These are phyloP conservation scores for Acanthosepion esculentum DNA, from an alignment of 2,888 invertebrate genomes.

Conservation along the genomic window DNA sequence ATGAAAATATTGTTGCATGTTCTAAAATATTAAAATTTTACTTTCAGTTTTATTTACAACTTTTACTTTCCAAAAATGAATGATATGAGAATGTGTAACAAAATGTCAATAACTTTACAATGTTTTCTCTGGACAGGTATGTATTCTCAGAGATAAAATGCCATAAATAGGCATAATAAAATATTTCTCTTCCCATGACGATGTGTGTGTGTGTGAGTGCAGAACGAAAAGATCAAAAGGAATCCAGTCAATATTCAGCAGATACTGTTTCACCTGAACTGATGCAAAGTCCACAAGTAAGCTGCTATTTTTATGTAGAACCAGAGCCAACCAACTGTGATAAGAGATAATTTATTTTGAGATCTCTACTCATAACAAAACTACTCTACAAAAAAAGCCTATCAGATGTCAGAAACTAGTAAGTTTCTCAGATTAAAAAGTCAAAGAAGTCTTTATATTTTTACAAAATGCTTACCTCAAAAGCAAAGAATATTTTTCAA, in stretches of 20 bases:
- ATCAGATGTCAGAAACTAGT: not conserved
- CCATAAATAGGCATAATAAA: not conserved
- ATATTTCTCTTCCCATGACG: not conserved
- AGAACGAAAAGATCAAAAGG: not conserved
- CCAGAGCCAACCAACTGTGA: not conserved
- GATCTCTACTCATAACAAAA: not conserved
- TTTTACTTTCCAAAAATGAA: no score
- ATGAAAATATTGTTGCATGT: no score
- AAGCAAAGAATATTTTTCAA: no score
- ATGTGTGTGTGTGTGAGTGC: not conserved
- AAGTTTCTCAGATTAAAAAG: not conserved
- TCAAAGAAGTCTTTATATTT: not conserved
- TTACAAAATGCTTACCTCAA: not conserved
- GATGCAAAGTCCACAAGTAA: not conserved
- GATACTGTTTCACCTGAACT: constrained; percentile 1
- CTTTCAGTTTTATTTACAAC: no score
- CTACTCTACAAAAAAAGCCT: not conserved
- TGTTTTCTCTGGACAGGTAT: not conserved
- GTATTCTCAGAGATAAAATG: not conserved
- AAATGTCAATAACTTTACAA: not conserved
- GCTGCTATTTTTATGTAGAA: not conserved
- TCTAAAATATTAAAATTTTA: no score
- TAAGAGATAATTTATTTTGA: not conserved
- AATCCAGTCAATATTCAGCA: not conserved
- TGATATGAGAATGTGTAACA: no score